Evolutionary conservation across 2,797 vertebrate species (phyloP), one percentile per base, ranked within the genome.

Genomic region (Limosa lapponica): DNA sequence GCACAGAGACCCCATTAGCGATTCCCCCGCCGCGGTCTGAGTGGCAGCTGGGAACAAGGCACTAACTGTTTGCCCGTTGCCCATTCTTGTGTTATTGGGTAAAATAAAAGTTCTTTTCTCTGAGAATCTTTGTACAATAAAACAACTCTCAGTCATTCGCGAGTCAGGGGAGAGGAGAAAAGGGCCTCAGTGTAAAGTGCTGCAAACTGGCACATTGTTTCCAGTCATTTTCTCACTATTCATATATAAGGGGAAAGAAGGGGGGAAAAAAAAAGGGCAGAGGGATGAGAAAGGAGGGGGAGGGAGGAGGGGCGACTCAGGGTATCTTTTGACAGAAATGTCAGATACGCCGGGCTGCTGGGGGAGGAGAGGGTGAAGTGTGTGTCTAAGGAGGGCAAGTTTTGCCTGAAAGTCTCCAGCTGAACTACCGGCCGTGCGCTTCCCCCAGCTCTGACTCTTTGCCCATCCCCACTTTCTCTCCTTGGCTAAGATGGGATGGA

Each of bases 41-140:
- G 98, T 98, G 98, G 98, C 98, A 98, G 98, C 97, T 95, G 97
- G 97, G 98, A 98, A 99, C 98, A 99, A 98, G 98, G 97, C 97
- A 37, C 97, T 97, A 97, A 98, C 98, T 99, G 98, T 99, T 98
- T 97, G 98, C 97, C 97, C 75, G 87, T 96, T 97, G 96, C 96
- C 96, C 94, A 94, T 97, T 98, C 97, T 97, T 98, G 97, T 98
- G 96, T 97, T 98, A 97, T 97, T 97, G 93, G 94, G 97, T 94
- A 97, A 98, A 98, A 98, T 97, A 98, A 98, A 98, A 98, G 98
- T 98, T 98, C 97, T 98, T 97, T 97, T 98, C 95, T 96, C 90
- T 90, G 94, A 94, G 96, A 96, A 96, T 96, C 94, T 95, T 97
- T 95, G 95, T 94, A 95, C 92, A 95, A 90, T 96, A 95, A 97